Evolutionary conservation across 2,797 vertebrate species (phyloP).

Genomic region (Arctocebus calabarensis): DNA sequence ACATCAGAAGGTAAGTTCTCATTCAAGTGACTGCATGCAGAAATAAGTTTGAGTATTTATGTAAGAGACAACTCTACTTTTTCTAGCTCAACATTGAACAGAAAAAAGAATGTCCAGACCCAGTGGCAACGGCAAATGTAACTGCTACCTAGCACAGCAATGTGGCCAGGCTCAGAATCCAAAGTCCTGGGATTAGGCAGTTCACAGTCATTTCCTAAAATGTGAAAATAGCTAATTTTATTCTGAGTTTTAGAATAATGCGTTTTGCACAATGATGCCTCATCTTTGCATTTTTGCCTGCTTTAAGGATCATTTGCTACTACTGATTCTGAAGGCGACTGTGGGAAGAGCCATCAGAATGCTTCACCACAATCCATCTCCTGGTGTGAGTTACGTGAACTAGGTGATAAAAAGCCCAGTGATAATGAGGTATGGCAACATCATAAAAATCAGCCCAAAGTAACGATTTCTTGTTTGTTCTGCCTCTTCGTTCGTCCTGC

Average conservation of each 20-base stretch:
- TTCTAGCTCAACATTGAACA: not conserved
- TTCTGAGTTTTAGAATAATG: not conserved
- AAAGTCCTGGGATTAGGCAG: not conserved
- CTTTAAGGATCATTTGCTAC: accelerated
- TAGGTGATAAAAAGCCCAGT: accelerated
- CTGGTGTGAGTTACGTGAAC: accelerated
- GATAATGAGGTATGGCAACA: accelerated
- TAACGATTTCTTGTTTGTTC: not conserved
- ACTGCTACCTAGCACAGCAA: accelerated
- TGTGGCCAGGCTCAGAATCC: accelerated
- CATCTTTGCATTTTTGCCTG: not conserved
- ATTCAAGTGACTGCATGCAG: not conserved
- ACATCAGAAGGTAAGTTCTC: not conserved
- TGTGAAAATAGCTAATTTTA: not conserved
- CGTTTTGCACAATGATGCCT: not conserved
- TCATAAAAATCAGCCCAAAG: not conserved
- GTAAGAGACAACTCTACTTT: not conserved
- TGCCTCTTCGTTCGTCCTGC: accelerated
- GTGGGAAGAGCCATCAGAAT: accelerated
- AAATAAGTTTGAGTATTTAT: not conserved
- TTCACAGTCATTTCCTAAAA: not conserved
- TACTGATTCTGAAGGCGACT: accelerated
- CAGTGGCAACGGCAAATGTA: accelerated
- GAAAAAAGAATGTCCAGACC: not conserved
- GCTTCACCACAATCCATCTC: accelerated